phyloP scores from a whole-genome alignment of 2,888 invertebrate genomes.

The Acanthococcus lagerstroemiae region DNA sequence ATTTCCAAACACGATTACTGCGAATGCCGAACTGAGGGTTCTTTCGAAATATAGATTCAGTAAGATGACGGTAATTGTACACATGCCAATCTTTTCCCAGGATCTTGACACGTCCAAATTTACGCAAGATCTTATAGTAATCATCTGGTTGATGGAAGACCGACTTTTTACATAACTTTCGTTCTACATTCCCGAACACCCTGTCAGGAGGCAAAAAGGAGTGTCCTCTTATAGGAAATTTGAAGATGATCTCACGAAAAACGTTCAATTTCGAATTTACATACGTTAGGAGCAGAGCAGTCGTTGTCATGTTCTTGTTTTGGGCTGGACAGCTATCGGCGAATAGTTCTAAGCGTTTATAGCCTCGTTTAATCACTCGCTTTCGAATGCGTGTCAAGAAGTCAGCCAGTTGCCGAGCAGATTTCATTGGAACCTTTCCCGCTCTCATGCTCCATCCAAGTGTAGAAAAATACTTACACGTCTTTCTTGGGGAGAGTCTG shows the following conservation, averaged over 20 bases:
- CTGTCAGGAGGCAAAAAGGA: not conserved
- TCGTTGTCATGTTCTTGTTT: not conserved
- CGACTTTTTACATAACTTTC: not conserved
- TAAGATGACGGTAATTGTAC: not conserved
- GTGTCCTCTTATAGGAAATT: not conserved
- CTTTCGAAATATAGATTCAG: not conserved
- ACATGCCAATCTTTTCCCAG: not conserved
- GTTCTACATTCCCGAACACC: not conserved
- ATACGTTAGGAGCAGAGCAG: not conserved
- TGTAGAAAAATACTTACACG: no score
- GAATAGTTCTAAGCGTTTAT: not conserved
- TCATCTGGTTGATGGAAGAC: not conserved
- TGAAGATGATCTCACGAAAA: not conserved
- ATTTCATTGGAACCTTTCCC: not conserved
- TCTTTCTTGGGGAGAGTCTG: not conserved
- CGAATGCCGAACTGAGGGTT: not conserved
- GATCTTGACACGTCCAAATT: not conserved
- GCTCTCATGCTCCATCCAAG: not conserved
- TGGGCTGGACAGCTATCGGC: not conserved
- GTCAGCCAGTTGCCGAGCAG: no score
- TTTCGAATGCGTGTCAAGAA: not conserved
- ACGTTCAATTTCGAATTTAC: not conserved
- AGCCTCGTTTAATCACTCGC: not conserved
- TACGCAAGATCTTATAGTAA: not conserved
- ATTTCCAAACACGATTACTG: constrained; percentile 3